Percentiles rank a stretch among this genome's conserved stretches.
Conservation (phyloP, 1,140 invertebrate species). For the Drosophila rhopaloa region DNA sequence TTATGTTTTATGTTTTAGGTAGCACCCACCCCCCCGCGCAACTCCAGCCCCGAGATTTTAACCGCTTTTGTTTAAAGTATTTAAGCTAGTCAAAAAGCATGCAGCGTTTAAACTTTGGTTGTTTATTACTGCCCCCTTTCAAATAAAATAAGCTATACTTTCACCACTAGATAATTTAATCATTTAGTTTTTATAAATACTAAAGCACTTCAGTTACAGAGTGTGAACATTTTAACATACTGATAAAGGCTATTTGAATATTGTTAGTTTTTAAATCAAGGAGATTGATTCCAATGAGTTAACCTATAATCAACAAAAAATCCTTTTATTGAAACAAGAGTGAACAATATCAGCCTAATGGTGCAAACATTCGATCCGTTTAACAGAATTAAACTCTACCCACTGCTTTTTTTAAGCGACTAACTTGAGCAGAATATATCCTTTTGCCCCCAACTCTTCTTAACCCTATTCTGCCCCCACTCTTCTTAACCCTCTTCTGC, state of each 20-base stretch:
- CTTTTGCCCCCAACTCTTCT: neutral
- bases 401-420: neutral
- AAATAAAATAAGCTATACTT: neutral
- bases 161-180: too few species aligned
- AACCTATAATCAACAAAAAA: too few species aligned
- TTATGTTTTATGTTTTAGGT: constrained; percentile 8
- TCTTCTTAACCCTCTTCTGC: neutral
- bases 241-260: too few species aligned
- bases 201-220: too few species aligned
- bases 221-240: too few species aligned
- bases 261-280: too few species aligned
- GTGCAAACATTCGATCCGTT: neutral
- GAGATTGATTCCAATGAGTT: too few species aligned
- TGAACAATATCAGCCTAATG: too few species aligned
- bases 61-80: constrained; percentile 2
- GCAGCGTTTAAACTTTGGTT: neutral
- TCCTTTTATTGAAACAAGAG: neutral
- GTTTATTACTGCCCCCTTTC: neutral
- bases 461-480: neutral
- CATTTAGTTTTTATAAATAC: too few species aligned
- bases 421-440: constrained; percentile 13
- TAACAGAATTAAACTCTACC: constrained; percentile 14
- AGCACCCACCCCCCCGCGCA: neutral
- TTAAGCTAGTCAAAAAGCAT: constrained; percentile 15
- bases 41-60: constrained; percentile 1